phyloP scores from a whole-genome alignment of 1,140 invertebrate genomes.

The Neodiprion virginianus region DNA sequence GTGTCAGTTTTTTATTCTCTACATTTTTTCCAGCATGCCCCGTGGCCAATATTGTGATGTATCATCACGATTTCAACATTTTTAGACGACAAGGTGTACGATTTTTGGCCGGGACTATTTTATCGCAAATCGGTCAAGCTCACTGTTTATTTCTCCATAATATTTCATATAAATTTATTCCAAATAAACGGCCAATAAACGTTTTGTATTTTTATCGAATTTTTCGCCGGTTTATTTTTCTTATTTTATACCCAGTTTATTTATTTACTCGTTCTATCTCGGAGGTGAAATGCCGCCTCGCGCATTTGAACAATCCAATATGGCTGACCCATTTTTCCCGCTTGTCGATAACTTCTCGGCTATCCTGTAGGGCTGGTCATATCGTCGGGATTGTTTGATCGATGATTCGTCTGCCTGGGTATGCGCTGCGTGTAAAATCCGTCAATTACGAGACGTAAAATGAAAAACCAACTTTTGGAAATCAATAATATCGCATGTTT shows the following conservation, averaged over 20 bases:
- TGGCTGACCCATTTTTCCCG: constrained; percentile 31
- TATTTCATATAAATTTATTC: constrained; percentile 34
- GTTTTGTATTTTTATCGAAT: constrained; percentile 26
- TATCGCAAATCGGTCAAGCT: constrained; percentile 28
- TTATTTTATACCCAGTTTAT: constrained; percentile 24
- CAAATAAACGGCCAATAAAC: constrained; percentile 12
- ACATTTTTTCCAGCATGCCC: constrained; percentile 47
- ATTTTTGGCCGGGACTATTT: constrained; percentile 38
- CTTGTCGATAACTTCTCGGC: not conserved
- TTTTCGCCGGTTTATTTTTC: constrained; percentile 25
- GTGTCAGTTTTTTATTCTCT: constrained; percentile 46
- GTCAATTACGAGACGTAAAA: constrained; percentile 13
- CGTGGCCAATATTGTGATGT: constrained; percentile 43
- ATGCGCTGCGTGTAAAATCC: constrained; percentile 1
- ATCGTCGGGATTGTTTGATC: not conserved
- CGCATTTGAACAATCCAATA: constrained; percentile 47
- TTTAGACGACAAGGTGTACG: not conserved
- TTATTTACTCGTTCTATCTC: constrained; percentile 30
- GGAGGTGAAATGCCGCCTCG: constrained; percentile 43
- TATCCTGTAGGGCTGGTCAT: not conserved
- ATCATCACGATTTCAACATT: constrained; percentile 23
- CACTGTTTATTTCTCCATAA: constrained; percentile 32
- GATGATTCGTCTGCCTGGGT: not conserved
- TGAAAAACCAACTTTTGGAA: constrained; percentile 22
- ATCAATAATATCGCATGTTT: constrained; percentile 26